A percentile compares a stretch with the other conserved stretches of the same genome.
These are phyloP conservation scores for Danio kyathit DNA, from an alignment of 2,797 vertebrate species.

Conservation along the genomic window DNA sequence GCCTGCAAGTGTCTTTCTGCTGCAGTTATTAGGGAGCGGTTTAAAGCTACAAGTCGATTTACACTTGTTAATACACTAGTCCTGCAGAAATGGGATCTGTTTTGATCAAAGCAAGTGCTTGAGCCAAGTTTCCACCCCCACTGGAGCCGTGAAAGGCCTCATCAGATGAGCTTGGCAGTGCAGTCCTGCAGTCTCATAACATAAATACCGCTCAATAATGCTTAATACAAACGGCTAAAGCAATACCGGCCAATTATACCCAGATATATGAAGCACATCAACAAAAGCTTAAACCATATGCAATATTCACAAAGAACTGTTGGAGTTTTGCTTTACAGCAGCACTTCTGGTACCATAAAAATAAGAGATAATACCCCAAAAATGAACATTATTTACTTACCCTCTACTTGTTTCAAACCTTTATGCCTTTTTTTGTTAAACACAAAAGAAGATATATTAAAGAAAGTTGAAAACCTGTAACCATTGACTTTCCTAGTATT, in stretches of 20 bases:
- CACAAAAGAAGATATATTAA: no score
- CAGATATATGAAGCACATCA: conserved; percentile 16
- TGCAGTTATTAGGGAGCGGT: conserved; percentile 42
- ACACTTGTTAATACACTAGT: conserved; percentile 47
- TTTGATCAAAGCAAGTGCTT: conserved; percentile 33
- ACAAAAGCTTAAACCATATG: background rate
- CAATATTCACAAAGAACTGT: background rate
- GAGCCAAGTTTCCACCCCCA: conserved; percentile 30
- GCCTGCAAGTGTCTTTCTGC: conserved; percentile 50
- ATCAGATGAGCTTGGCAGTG: conserved; percentile 13
- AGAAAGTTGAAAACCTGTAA: no score
- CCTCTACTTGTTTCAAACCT: no score
- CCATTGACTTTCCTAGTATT: no score
- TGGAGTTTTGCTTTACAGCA: background rate
- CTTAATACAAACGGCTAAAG: conserved; percentile 28
- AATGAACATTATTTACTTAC: no score
- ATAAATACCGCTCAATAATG: background rate
- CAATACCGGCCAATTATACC: conserved; percentile 11
- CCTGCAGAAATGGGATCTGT: conserved; percentile 33
- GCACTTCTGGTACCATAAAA: background rate
- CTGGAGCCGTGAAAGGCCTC: background rate
- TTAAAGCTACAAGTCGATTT: conserved; percentile 46
- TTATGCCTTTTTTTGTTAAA: no score
- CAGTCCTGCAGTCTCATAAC: conserved; percentile 4
- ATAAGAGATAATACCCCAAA: no score